Conservation (phyloP, 23 tunicate species). For the Trididemnum clinides region DNA sequence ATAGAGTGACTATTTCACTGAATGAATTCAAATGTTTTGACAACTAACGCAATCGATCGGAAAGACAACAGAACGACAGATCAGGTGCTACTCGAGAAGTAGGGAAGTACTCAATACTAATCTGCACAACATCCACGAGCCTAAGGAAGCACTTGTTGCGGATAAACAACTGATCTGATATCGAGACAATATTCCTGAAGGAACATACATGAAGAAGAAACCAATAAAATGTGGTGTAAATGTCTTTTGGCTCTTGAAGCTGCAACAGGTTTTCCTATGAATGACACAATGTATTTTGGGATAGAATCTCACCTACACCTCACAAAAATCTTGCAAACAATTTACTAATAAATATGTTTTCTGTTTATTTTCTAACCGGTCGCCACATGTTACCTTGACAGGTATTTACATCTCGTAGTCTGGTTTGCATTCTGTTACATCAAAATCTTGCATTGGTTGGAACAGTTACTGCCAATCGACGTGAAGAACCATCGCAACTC, state of each 20-base stretch:
- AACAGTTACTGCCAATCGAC: background rate
- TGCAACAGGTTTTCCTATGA: too few species aligned
- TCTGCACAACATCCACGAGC: background rate
- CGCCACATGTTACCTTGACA: background rate
- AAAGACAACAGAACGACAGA: background rate
- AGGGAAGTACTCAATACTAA: background rate
- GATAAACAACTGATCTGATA: background rate
- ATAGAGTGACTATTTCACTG: background rate
- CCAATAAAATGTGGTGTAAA: background rate
- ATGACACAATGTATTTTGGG: background rate
- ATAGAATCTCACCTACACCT: background rate
- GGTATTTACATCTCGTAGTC: background rate
- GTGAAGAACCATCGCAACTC: background rate
- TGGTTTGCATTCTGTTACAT: background rate
- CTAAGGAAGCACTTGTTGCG: background rate
- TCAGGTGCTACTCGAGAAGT: background rate
- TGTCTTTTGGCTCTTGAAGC: background rate
- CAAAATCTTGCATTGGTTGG: background rate
- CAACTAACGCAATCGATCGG: background rate
- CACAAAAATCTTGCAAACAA: background rate
- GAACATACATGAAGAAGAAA: background rate
- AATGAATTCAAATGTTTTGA: background rate
- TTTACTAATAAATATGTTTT: background rate
- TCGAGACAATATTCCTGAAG: background rate
- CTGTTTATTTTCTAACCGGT: background rate